Conservation (phyloP, 2,113 vertebrate species). For the Nesoenas mayeri region DNA sequence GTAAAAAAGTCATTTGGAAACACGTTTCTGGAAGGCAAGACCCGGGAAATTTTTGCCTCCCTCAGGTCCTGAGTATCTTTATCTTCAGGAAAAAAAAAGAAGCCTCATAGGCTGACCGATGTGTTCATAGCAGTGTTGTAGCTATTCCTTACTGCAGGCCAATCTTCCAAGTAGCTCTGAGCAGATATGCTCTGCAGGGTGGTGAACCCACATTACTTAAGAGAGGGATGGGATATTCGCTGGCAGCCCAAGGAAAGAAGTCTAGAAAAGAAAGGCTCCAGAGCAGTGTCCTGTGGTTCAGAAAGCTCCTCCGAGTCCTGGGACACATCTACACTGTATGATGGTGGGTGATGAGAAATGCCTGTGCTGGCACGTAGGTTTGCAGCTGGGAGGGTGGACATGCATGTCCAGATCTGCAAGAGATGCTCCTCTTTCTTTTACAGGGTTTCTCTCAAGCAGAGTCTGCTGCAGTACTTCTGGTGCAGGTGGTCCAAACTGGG, state of each 20-base stretch:
- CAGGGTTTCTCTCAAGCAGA: not conserved
- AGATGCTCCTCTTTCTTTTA: not conserved
- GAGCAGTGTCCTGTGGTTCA: not conserved
- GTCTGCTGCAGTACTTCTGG: not conserved
- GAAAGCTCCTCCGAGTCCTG: not conserved
- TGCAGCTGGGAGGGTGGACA: not conserved
- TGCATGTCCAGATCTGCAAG: not conserved
- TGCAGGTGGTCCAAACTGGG: fast-evolving
- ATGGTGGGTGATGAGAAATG: not conserved
- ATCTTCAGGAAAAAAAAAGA: not conserved
- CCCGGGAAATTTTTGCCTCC: not conserved
- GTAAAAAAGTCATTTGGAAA: not conserved
- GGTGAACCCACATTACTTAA: not conserved
- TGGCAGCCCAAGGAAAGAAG: not conserved
- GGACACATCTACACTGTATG: not conserved
- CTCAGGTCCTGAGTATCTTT: not conserved
- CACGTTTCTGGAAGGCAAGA: not conserved
- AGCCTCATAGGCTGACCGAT: not conserved
- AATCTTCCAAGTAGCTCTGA: not conserved
- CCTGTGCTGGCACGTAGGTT: not conserved
- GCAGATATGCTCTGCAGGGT: not conserved
- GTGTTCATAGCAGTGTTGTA: not conserved
- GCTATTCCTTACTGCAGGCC: not conserved
- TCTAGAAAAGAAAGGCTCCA: not conserved
- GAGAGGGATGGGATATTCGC: not conserved